Evolutionary conservation across 2,797 vertebrate genomes (phyloP).

Genomic region (Chaunax sp.): DNA sequence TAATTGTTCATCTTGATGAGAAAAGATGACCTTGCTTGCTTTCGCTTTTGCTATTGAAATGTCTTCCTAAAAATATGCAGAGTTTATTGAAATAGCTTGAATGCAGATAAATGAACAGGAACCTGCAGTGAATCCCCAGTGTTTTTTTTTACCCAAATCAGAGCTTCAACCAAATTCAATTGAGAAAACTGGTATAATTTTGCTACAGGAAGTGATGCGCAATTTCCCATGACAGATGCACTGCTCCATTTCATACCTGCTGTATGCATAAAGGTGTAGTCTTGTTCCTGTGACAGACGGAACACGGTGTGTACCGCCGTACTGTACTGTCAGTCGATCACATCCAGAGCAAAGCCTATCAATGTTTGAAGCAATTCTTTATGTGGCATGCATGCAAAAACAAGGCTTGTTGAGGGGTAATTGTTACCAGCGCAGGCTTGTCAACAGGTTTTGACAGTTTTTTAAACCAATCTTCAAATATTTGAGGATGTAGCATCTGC

Average conservation of each 20-base stretch:
- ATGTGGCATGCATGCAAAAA: slow-evolving; percentile 50
- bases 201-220: too few relatives aligned
- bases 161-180: too few relatives aligned
- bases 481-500: slow-evolving; percentile 10
- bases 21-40: slow-evolving; percentile 30
- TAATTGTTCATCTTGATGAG: slow-evolving; percentile 62
- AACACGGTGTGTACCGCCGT: too few relatives aligned
- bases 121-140: slow-evolving; percentile 26
- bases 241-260: too few relatives aligned
- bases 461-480: slow-evolving; percentile 6
- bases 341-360: slow-evolving; percentile 62
- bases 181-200: too few relatives aligned
- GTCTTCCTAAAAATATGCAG: slow-evolving; percentile 29
- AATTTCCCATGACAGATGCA: too few relatives aligned
- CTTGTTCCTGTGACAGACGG: too few relatives aligned
- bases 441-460: slow-evolving; percentile 41
- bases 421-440: slow-evolving; percentile 41
- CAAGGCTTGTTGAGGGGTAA: slow-evolving; percentile 35
- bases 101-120: slow-evolving; percentile 32
- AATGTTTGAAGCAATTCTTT: slow-evolving; percentile 53
- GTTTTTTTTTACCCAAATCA: not conserved
- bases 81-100: slow-evolving; percentile 39
- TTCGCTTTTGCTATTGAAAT: slow-evolving; percentile 29
- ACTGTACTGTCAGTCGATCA: slow-evolving; percentile 61
- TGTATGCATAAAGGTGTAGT: too few relatives aligned